Percentiles rank a stretch among this genome's conserved stretches.
phyloP scores from a whole-genome alignment of 1,140 invertebrate species.

The Drosophila bocqueti region DNA sequence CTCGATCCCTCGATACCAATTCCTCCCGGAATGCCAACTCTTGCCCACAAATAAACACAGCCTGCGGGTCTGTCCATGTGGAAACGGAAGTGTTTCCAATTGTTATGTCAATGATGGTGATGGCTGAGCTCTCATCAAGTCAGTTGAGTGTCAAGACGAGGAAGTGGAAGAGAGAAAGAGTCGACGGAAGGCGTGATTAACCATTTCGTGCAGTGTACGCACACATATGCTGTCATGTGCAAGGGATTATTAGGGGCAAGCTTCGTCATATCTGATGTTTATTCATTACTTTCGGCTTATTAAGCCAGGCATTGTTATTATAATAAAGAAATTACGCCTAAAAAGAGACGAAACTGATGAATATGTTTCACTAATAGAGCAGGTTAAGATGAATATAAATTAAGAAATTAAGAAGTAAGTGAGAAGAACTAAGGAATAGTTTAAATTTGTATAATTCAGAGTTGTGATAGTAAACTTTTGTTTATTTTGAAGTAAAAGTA shows the following conservation, averaged over 20 bases:
- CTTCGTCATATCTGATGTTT: constrained; percentile 44
- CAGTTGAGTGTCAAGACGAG: constrained; percentile 21
- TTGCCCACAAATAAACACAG: constrained; percentile 17
- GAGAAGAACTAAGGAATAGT: not conserved
- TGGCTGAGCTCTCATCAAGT: constrained; percentile 59
- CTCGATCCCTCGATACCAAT: constrained; percentile 8
- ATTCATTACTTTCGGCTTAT: constrained; percentile 53
- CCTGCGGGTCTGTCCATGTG: constrained; percentile 34
- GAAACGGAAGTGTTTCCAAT: constrained; percentile 53
- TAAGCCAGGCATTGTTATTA: constrained; percentile 14
- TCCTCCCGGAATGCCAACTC: constrained; percentile 2
- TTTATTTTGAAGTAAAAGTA: no score
- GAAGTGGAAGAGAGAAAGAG: not conserved
- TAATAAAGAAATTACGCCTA: constrained; percentile 21
- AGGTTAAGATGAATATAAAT: no score
- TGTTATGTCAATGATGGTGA: constrained; percentile 58
- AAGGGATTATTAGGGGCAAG: constrained; percentile 23
- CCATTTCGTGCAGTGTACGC: constrained; percentile 18
- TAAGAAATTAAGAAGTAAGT: not conserved
- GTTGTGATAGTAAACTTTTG: no score
- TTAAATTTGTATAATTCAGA: not conserved
- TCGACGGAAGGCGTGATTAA: constrained; percentile 1
- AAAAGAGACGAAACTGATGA: no score
- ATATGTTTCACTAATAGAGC: not conserved
- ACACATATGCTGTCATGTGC: constrained; percentile 34